These are phyloP conservation scores for Trachelus troglodyta DNA, from an alignment of 2,888 invertebrate species.

Conservation along the genomic window DNA sequence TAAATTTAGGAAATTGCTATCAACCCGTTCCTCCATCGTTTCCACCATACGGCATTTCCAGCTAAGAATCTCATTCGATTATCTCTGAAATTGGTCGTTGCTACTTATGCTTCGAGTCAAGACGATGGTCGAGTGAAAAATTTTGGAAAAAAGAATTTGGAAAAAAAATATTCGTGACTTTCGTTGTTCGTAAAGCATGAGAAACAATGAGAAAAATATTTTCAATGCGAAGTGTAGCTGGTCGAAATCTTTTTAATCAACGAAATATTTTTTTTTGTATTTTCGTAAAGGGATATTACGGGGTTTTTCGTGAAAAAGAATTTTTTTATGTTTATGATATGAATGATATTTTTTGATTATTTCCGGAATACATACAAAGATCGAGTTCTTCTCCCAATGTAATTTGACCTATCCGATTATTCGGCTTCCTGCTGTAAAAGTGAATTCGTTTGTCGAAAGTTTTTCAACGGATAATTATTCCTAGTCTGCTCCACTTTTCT, in stretches of 20 bases:
- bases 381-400: not conserved
- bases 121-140: not conserved
- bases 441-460: not conserved
- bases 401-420: not conserved
- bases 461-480: slow-evolving; percentile 39
- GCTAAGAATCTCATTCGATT: slow-evolving; percentile 45
- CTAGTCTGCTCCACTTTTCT: slow-evolving; percentile 38
- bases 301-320: no score
- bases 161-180: not conserved
- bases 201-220: no score
- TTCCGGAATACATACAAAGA: not conserved
- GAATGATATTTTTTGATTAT: not conserved
- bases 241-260: no score
- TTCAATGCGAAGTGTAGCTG: not conserved
- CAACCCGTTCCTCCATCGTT: slow-evolving; percentile 35
- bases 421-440: not conserved
- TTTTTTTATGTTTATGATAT: no score
- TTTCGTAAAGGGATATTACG: no score
- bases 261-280: not conserved
- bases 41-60: slow-evolving; percentile 38
- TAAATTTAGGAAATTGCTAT: slow-evolving; percentile 55
- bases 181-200: no score
- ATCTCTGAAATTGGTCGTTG: slow-evolving; percentile 30
- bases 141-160: not conserved
- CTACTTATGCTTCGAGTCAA: not conserved